Evolutionary conservation across 2,113 vertebrate species (phyloP).

Genomic region (Sturnus vulgaris): DNA sequence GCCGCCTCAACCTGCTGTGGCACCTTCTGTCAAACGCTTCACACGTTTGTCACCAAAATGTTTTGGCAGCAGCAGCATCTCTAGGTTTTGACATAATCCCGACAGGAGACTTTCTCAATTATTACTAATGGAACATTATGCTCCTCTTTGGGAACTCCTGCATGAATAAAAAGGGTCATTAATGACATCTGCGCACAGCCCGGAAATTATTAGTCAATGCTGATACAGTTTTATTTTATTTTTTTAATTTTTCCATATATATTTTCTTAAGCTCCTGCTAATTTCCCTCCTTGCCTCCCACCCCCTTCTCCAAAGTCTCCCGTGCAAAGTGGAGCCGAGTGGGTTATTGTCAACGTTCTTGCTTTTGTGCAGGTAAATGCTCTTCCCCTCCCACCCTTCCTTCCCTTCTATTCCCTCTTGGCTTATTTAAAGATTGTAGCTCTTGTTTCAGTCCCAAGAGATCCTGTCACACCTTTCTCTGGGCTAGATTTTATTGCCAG

Average conservation of each 20-base stretch:
- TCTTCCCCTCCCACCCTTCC: constrained; percentile 34
- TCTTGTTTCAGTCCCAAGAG: constrained; percentile 6
- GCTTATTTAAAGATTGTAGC: constrained; percentile 5
- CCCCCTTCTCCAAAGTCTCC: constrained; percentile 42
- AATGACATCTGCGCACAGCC: constrained; percentile 73
- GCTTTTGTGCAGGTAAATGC: constrained; percentile 49
- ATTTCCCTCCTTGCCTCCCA: constrained; percentile 59
- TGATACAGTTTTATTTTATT: constrained; percentile 59
- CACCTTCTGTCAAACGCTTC: constrained; percentile 74
- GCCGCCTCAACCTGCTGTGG: constrained; percentile 54
- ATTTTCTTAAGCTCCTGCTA: constrained; percentile 49
- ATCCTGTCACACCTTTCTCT: background rate
- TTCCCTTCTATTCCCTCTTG: constrained; percentile 44
- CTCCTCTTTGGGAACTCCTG: constrained; percentile 76
- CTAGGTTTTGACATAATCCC: constrained; percentile 79
- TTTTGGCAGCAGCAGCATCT: constrained; percentile 81
- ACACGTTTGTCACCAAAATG: constrained; percentile 76
- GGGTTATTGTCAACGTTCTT: background rate
- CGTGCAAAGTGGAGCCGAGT: constrained; percentile 9
- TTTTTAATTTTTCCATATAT: constrained; percentile 61
- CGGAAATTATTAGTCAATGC: constrained; percentile 73
- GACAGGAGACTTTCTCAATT: constrained; percentile 78
- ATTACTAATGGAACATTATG: constrained; percentile 80
- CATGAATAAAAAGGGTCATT: constrained; percentile 84
- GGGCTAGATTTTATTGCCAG: background rate